phyloP scores from a whole-genome alignment of 2,888 invertebrate species.

The Panzeria rudis region DNA sequence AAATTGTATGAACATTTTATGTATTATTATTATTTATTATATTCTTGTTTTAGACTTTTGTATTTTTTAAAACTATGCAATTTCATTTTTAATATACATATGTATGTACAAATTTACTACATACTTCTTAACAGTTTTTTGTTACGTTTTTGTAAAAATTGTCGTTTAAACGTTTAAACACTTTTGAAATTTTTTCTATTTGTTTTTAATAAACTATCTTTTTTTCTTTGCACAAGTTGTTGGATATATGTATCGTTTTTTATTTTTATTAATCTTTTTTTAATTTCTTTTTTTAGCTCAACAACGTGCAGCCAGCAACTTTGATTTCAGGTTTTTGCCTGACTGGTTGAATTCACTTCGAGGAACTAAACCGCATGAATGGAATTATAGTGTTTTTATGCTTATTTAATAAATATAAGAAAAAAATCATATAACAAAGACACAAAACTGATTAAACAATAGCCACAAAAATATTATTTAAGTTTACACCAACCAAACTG shows the following conservation, averaged over 20 bases:
- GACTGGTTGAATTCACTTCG: conserved; percentile 82
- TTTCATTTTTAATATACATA: too few relatives aligned
- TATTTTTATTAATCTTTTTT: conserved; percentile 17
- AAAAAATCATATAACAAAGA: conserved; percentile 21
- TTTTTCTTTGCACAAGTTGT: conserved; percentile 27
- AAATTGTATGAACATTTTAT: too few relatives aligned
- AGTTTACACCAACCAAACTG: conserved; percentile 13
- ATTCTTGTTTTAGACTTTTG: too few relatives aligned
- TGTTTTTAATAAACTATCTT: conserved; percentile 43
- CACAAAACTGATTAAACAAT: conserved; percentile 6
- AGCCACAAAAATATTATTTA: conserved; percentile 13
- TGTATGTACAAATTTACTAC: too few relatives aligned
- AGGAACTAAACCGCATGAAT: conserved; percentile 81
- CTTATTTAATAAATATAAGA: conserved; percentile 55
- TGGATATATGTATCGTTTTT: not conserved
- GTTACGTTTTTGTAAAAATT: conserved; percentile 50
- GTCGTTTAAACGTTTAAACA: conserved; percentile 60
- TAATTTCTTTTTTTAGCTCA: conserved; percentile 48
- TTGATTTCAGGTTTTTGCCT: conserved; percentile 72
- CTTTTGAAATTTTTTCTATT: conserved; percentile 46
- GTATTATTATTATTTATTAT: too few relatives aligned
- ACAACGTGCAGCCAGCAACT: conserved; percentile 68
- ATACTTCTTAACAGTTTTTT: too few relatives aligned
- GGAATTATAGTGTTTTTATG: conserved; percentile 78
- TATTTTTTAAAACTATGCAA: too few relatives aligned